Base-by-base conservation (phyloP, 2,888 invertebrate genomes). In the Strigamia crassipes region DNA sequence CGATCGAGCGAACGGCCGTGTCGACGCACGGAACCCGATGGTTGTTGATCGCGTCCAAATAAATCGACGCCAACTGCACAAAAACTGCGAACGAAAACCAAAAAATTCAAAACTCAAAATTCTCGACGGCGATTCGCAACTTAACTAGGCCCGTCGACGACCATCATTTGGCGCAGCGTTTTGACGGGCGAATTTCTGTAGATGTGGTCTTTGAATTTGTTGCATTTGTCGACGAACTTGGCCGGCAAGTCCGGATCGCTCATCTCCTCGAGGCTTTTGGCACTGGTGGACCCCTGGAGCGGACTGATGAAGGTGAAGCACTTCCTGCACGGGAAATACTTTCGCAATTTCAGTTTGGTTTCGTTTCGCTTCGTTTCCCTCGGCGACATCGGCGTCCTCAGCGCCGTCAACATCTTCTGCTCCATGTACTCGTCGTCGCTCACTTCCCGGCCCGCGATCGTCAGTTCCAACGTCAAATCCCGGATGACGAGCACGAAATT, bases 371-470 rank as follows among this genome's bases (percentile, higher is more conserved):
- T 23, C 18, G n/a, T 12, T 23, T 79, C 79, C n/a, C 38, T 15
- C 12, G 38, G 10, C 10, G 38, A 27, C 9, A 9, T 2, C 41
- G 38, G 18, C 4, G 1, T 21, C 3, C 42, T 23, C 1, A 13
- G 15, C 38, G 23, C 23, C 13, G 79, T 13, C 8, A 79, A 21
- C 79, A 79, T 79, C 79, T 38, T 79, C n/a, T 41, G 18, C 41
- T 79, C 79, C 79, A 79, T 79, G 46, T 42, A 79, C 18, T 79
- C 46, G 18, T 79, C 79, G 42, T 34, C 79, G 4, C 42, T 42
- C 23, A 79, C 79, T 1, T 23, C 12, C 18, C 18, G 5, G n/a
- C 46, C 23, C 13, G 41, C 13, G 10, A 79, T 79, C n/a, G 12
- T 79, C 38, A 41, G n/a, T 21, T 79, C 79, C 9, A 79, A 23